Base-by-base conservation (phyloP, 2,888 invertebrate genomes). In the Hyposoter dolosus region DNA sequence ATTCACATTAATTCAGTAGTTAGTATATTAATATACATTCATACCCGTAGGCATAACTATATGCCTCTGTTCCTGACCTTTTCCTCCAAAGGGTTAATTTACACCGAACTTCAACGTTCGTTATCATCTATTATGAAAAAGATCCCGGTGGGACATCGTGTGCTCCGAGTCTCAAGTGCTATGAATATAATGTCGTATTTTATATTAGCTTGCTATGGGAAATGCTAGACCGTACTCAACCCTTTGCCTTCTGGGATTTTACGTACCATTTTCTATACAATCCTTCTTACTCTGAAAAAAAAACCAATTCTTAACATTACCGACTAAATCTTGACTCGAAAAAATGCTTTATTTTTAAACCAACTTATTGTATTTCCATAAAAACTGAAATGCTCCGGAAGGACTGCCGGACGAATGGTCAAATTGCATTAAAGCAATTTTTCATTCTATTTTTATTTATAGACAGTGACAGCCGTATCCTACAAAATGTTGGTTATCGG, bases 101-200 rank as follows among this genome's bases (percentile, higher is more conserved):
- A 80, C 82, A 85, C 83, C 74, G 68, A 74, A 72, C 74, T 85
- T 77, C 80, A 74, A 76, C 66, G 76, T 83, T 81, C 86, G 82
- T 88, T 88, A 88, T 87, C 87, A 83, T 89, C 87, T 76, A 87
- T 88, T 88, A 89, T 89, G 89, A 88, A 88, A 86, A 86, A 88
- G 82, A 87, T 63, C 84, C 84, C 87, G 45, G 45, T 56, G 80
- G 87, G 76, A 77, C 79, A 17, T 60, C 45, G 75, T 76, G 45
- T 56, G 65, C 53, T 53, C 60, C 40, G 75, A 47, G 45, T 35
- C 69, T 65, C 63, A 63, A 66, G 50, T 84, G 66, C 65, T 72
- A 77, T 32, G 69, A 60, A 60, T 60, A 60, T 28, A 60, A 75
- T 40, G 40, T 40, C 35, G 35, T 66, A 35, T 40, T 40, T 40